Evolutionary conservation across 2,888 invertebrate genomes (phyloP).

Genomic region (Melanchra persicariae): DNA sequence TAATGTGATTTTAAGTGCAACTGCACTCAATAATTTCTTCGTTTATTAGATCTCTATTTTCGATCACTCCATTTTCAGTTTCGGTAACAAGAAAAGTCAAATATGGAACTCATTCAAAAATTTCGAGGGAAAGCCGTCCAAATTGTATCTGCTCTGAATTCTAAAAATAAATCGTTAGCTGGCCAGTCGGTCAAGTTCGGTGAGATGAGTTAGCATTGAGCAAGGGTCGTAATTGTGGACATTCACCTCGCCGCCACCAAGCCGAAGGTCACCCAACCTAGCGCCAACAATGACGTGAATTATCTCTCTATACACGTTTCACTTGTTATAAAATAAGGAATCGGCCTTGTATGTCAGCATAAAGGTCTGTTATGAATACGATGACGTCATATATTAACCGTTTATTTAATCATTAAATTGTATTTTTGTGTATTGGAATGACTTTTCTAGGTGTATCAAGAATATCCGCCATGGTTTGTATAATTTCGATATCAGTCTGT

Average conservation of each 20-base stretch:
- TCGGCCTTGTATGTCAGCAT: conserved; percentile 42
- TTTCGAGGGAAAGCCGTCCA: neutral
- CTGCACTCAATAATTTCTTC: neutral
- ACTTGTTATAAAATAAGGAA: conserved; percentile 52
- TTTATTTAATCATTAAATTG: conserved; percentile 29
- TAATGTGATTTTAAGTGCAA: neutral
- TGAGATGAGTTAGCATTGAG: conserved; percentile 53
- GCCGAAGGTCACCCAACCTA: conserved; percentile 58
- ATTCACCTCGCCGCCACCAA: conserved; percentile 58
- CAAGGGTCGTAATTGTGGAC: conserved; percentile 53
- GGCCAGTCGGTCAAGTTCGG: conserved; percentile 58
- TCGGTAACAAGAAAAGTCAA: conserved; percentile 6
- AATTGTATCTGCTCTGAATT: conserved; percentile 41
- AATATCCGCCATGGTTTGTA: neutral
- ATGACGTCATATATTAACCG: conserved; percentile 39
- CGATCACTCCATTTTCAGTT: neutral
- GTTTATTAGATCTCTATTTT: neutral
- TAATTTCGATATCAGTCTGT: neutral
- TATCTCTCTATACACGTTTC: conserved; percentile 43
- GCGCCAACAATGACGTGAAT: conserved; percentile 45
- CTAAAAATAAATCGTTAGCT: conserved; percentile 43
- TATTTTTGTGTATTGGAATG: conserved; percentile 17
- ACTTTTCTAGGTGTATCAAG: neutral
- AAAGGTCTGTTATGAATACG: conserved; percentile 45
- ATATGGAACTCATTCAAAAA: neutral